phyloP scores from a whole-genome alignment of 2,888 invertebrate genomes.

The Charanyca ferruginea region DNA sequence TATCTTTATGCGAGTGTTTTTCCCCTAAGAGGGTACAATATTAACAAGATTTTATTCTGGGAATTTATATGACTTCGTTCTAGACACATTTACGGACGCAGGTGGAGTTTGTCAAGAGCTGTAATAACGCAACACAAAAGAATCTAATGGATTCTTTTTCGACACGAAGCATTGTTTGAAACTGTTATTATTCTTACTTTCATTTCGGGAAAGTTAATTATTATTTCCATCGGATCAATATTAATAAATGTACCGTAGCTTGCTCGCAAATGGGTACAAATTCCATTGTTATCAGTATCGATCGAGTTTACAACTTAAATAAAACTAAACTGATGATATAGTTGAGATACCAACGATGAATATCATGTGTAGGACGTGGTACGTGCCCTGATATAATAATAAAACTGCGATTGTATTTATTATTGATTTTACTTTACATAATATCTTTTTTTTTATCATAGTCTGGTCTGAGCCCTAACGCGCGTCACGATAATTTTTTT shows the following conservation, averaged over 20 bases:
- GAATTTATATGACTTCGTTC: conserved; percentile 11
- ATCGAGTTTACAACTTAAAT: conserved; percentile 21
- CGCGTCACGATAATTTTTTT: neutral
- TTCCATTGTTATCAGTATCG: conserved; percentile 10
- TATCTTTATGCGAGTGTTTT: conserved; percentile 17
- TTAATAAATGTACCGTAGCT: too few relatives aligned
- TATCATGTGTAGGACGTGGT: conserved; percentile 16
- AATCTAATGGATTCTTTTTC: neutral
- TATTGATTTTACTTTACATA: conserved; percentile 11
- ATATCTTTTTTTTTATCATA: conserved; percentile 10
- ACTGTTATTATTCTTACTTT: neutral
- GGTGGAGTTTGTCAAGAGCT: neutral
- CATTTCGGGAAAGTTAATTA: neutral
- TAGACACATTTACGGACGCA: conserved; percentile 7
- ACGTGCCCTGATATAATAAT: conserved; percentile 20
- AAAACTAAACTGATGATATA: conserved; percentile 6
- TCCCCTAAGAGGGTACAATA: conserved; percentile 12
- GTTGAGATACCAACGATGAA: conserved; percentile 12
- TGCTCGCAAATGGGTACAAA: conserved; percentile 5
- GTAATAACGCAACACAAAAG: conserved; percentile 17
- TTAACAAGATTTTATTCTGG: conserved; percentile 1
- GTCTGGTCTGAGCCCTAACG: neutral
- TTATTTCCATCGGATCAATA: conserved; percentile 1
- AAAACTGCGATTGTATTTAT: conserved; percentile 19
- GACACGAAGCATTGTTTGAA: neutral